These are phyloP conservation scores for Nephrocerus scutellatus DNA, from an alignment of 2,888 invertebrate species.

Conservation along the genomic window DNA sequence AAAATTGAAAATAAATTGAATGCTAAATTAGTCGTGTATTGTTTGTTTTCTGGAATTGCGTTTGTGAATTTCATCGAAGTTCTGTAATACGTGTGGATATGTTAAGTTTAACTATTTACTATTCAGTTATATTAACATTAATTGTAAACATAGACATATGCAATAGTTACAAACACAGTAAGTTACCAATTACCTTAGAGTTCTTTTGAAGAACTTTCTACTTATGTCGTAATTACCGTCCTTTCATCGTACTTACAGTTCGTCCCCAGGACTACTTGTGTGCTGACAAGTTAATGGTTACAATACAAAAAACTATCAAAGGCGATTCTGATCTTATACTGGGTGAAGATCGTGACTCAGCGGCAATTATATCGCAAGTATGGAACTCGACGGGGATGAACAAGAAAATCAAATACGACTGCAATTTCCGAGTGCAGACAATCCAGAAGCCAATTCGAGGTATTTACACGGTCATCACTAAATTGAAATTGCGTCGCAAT, in stretches of 20 bases:
- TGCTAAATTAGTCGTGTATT: too few species aligned
- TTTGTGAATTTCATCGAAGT: constrained; percentile 11
- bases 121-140: constrained; percentile 12
- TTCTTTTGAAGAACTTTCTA: neutral
- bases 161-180: constrained; percentile 28
- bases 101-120: too few species aligned
- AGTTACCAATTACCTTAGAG: constrained; percentile 13
- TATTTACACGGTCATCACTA: constrained; percentile 41
- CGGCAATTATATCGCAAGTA: constrained; percentile 37
- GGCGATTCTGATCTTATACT: constrained; percentile 36
- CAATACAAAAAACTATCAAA: constrained; percentile 35
- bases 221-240: neutral
- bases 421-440: constrained; percentile 38
- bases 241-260: constrained; percentile 24
- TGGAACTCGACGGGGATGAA: constrained; percentile 40
- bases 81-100: too few species aligned
- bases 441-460: constrained; percentile 33
- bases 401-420: constrained; percentile 37
- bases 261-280: constrained; percentile 40
- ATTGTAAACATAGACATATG: constrained; percentile 11
- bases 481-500: constrained; percentile 39
- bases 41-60: too few species aligned
- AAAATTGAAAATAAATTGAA: too few species aligned
- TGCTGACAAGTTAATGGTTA: constrained; percentile 35
- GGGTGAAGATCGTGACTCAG: constrained; percentile 39